Conservation (phyloP, 2,113 vertebrate species). For the Carettochelys insculpta region DNA sequence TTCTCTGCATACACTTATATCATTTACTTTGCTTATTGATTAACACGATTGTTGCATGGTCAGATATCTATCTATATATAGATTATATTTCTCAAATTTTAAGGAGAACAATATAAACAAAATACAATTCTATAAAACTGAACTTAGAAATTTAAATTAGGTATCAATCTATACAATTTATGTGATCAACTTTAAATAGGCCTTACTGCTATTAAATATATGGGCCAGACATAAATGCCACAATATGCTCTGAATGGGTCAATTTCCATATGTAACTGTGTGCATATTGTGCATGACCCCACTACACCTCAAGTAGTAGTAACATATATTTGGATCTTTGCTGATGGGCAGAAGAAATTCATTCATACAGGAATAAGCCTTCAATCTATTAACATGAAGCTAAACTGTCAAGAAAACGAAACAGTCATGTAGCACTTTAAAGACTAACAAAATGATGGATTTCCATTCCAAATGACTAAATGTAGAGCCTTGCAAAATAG, state of each 20-base stretch:
- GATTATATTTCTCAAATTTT: no score
- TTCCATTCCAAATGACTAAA: no score
- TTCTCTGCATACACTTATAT: background rate
- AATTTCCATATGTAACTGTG: background rate
- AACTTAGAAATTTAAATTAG: background rate
- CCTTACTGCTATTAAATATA: background rate
- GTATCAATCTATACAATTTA: background rate
- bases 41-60: background rate
- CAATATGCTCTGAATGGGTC: background rate
- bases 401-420: background rate
- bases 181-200: background rate
- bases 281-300: background rate
- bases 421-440: no score
- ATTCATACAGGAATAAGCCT: background rate
- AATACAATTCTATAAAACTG: background rate
- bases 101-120: background rate
- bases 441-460: no score
- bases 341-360: background rate
- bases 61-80: no score
- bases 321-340: slow-evolving; percentile 13
- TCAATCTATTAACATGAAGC: background rate
- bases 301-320: background rate
- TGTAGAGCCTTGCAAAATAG: no score
- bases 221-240: background rate
- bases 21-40: background rate